Percentiles rank a stretch among this genome's conserved stretches.
phyloP scores from a whole-genome alignment of 2,888 invertebrate species.

The Microctonus hyperodae region DNA sequence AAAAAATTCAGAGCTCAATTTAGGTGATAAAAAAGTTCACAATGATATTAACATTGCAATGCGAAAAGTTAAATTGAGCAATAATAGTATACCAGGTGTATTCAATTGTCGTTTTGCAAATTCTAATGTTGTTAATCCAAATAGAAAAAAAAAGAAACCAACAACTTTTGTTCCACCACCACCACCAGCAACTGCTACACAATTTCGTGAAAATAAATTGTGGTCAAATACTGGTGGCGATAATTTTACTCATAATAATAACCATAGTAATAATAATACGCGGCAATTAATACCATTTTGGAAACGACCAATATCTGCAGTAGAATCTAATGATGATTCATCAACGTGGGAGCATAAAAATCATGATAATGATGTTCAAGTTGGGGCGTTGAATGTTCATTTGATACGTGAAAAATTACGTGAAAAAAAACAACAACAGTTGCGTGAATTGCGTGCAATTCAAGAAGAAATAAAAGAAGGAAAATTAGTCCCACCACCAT shows the following conservation, averaged over 20 bases:
- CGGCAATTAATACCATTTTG: slow-evolving; percentile 72
- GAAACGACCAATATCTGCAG: slow-evolving; percentile 74
- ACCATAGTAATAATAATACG: slow-evolving; percentile 44
- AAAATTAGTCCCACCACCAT: slow-evolving; percentile 73
- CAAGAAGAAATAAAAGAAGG: slow-evolving; percentile 89
- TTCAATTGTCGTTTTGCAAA: slow-evolving; percentile 88
- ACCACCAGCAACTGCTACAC: slow-evolving; percentile 46
- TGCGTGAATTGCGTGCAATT: slow-evolving; percentile 81
- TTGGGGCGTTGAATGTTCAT: slow-evolving; percentile 69
- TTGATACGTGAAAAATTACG: slow-evolving; percentile 83
- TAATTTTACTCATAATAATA: slow-evolving; percentile 44
- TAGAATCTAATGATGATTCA: slow-evolving; percentile 63
- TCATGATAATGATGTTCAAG: slow-evolving; percentile 72
- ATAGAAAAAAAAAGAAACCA: slow-evolving; percentile 89
- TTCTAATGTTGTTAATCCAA: slow-evolving; percentile 72
- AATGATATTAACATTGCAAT: slow-evolving; percentile 40
- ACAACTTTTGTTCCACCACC: slow-evolving; percentile 86
- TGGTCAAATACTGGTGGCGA: slow-evolving; percentile 5
- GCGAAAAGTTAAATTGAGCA: slow-evolving; percentile 56
- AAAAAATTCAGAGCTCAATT: slow-evolving; percentile 49
- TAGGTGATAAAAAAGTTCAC: slow-evolving; percentile 49
- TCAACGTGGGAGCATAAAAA: slow-evolving; percentile 71
- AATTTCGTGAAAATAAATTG: neutral
- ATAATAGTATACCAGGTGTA: slow-evolving; percentile 77
- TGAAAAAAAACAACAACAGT: slow-evolving; percentile 87